Base-by-base conservation (phyloP, 1,140 invertebrate species). In the Tenebrio molitor region DNA sequence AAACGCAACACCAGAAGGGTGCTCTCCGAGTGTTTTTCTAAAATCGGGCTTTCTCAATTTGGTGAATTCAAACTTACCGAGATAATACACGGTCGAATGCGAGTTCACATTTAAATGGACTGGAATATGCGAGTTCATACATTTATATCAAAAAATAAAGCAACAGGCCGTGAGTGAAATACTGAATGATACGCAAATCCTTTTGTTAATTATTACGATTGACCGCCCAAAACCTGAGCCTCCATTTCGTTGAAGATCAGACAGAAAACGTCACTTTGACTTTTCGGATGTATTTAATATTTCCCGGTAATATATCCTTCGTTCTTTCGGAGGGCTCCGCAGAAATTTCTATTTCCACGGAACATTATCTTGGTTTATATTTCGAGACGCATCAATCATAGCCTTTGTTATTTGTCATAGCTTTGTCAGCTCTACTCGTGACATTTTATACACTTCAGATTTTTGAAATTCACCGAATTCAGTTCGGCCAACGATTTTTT, bases 71-170 rank as follows among this genome's bases (percentile, higher is more conserved):
- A 50, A 17, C 21, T 50, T 7, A 8, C 17, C 8, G 17, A 50
- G 44, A 50, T 50, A 50, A 50, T 50, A 17, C 21, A 50, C 21
- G 19, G 17, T 50, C 44, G 16, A 50, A 29, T 58, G 29, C 29
- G 50, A 58, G 50, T 58, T 58, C 29, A 29, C 23, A 58, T 58
- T 58, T 58, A 58, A 58, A 58, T 58, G 21, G 50, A n/a, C 21
- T 29, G 50, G 21, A 25, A 29, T 58, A 15, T 14, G 50, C 29
- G 21, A 50, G 50, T 58, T 29, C 23, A 58, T 58, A 58, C 29
- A 58, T 58, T 58, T 58, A 58, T 29, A 29, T 58, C 23, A n/a
- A 58, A 58, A 58, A 58, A 58, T 58, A 29, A 58, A 15, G 10
- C n/a, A 25, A 58, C 21, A 58, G 23, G 25, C 21, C 23, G 23